These are phyloP conservation scores for Dicerorhinus sumatrensis DNA, from an alignment of 2,113 vertebrate genomes.

Conservation along the genomic window DNA sequence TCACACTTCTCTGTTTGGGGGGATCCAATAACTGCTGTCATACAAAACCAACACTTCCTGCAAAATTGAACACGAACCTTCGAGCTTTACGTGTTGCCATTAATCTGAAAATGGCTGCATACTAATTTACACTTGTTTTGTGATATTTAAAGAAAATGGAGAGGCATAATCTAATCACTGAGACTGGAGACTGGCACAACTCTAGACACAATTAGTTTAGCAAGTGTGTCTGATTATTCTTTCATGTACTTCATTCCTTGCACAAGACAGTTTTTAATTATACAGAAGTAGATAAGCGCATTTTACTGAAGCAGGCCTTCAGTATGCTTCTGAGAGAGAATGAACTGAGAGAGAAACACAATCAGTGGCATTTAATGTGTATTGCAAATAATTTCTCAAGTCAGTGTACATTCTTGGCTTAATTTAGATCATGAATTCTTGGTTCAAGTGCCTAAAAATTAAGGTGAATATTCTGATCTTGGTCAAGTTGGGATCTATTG, in stretches of 20 bases:
- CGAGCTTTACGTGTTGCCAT: background rate
- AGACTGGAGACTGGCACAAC: background rate
- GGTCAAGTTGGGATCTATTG: background rate
- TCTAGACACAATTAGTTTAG: background rate
- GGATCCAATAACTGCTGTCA: background rate
- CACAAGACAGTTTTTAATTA: background rate
- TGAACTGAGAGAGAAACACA: background rate
- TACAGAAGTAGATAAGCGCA: background rate
- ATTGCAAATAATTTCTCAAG: slow-evolving; percentile 44
- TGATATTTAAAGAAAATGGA: slow-evolving; percentile 1
- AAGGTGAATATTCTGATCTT: background rate
- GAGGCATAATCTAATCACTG: background rate
- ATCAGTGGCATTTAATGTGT: background rate
- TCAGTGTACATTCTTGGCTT: background rate
- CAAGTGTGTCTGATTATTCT: background rate
- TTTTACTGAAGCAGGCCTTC: background rate
- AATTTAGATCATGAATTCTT: background rate
- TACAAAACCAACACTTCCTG: background rate
- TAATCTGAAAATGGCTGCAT: background rate
- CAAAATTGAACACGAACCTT: background rate
- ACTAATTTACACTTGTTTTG: background rate
- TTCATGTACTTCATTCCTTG: background rate
- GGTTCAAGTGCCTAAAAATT: background rate
- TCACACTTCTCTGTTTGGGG: background rate
- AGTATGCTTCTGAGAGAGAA: too few relatives aligned